phyloP scores from a whole-genome alignment of 2,888 invertebrate genomes.

The Laspeyria flexula region DNA sequence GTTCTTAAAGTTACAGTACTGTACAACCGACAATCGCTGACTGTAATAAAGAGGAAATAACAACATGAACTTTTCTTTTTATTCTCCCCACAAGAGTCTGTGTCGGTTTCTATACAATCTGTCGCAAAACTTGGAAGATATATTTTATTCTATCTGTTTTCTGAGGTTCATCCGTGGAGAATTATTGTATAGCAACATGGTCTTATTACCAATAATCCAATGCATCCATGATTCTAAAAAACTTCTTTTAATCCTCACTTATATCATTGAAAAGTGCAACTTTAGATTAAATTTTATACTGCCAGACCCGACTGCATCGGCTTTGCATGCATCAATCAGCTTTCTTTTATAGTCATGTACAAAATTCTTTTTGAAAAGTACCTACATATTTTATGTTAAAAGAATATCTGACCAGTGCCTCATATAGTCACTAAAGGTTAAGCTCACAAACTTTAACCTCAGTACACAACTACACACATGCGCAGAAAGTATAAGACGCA shows the following conservation, averaged over 20 bases:
- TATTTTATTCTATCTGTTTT: no score
- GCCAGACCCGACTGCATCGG: no score
- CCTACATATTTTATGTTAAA: conserved; percentile 26
- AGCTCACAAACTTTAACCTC: conserved; percentile 10
- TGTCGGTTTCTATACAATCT: conserved; percentile 24
- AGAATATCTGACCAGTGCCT: conserved; percentile 21
- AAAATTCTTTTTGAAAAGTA: no score
- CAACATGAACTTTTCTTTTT: conserved; percentile 28
- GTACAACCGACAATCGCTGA: conserved; percentile 10
- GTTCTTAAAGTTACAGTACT: conserved; percentile 8
- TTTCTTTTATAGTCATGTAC: no score
- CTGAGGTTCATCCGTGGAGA: no score
- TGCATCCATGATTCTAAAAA: no score
- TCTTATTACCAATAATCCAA: no score
- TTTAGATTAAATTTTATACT: no score
- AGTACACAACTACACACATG: conserved; percentile 23
- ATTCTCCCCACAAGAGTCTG: conserved; percentile 11
- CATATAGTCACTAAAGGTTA: conserved; percentile 12
- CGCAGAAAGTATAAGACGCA: conserved; percentile 53
- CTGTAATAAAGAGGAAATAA: conserved; percentile 13
- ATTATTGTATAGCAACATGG: no score
- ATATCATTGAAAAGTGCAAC: no score
- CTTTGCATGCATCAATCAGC: no score
- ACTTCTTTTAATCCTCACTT: no score
- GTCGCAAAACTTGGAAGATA: conserved; percentile 32